Evolutionary conservation across 2,888 invertebrate species (phyloP).

Genomic region (Globia sparganii): DNA sequence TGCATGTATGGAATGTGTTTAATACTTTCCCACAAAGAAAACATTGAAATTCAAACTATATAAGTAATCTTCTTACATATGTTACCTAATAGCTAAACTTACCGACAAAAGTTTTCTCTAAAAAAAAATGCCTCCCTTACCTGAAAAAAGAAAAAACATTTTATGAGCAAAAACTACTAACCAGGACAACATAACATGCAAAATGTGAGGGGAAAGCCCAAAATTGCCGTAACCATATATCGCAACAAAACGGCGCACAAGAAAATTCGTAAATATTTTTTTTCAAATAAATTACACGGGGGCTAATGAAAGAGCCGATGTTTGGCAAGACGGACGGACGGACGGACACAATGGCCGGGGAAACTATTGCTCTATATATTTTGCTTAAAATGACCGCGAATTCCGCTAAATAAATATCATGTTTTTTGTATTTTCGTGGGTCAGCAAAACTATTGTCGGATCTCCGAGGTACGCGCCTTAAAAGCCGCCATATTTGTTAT

Average conservation of each 20-base stretch:
- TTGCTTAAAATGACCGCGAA: slow-evolving; percentile 76
- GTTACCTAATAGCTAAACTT: slow-evolving; percentile 41
- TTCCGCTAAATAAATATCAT: slow-evolving; percentile 76
- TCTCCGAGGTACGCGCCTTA: slow-evolving; percentile 44
- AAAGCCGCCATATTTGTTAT: slow-evolving; percentile 57
- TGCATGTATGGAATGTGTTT: slow-evolving; percentile 19
- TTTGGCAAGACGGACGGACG: slow-evolving; percentile 62
- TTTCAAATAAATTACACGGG: slow-evolving; percentile 75
- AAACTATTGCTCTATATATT: slow-evolving; percentile 77
- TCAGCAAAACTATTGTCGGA: slow-evolving; percentile 66
- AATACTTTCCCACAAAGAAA: slow-evolving; percentile 6
- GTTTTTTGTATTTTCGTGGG: slow-evolving; percentile 66
- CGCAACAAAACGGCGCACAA: slow-evolving; percentile 63
- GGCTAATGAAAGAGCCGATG: slow-evolving; percentile 76
- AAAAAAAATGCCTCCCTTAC: slow-evolving; percentile 74
- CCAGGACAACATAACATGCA: slow-evolving; percentile 68
- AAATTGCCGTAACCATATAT: slow-evolving; percentile 60
- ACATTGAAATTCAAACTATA: background rate
- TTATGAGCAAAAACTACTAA: slow-evolving; percentile 56
- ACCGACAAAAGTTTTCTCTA: slow-evolving; percentile 35
- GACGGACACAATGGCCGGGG: slow-evolving; percentile 62
- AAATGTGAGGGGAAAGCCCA: slow-evolving; percentile 60
- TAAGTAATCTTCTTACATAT: background rate
- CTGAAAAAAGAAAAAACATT: slow-evolving; percentile 70
- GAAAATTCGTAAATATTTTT: slow-evolving; percentile 71